Base-by-base conservation (phyloP, 1,140 invertebrate species). In the Nymphalis io region DNA sequence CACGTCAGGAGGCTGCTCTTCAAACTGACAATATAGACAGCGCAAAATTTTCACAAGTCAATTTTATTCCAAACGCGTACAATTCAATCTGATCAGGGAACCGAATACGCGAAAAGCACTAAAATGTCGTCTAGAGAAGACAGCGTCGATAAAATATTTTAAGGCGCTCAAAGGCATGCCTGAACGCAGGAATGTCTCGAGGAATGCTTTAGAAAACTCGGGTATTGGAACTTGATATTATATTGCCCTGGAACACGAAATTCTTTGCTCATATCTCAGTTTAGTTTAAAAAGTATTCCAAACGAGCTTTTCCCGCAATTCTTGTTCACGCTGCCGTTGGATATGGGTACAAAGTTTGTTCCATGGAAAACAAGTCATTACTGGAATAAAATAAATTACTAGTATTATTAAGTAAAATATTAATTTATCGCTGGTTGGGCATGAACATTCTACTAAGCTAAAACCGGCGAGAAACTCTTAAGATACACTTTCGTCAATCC, bases 61-160 rank as follows among this genome's bases (percentile, higher is more conserved):
- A 53, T 63, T 53, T 51, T 38, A 63, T 63, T 68, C 58, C 21
- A 18, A n/a, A 51, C 60, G n/a, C 60, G 60, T 55, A 51, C 67
- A 48, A 48, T 61, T 61, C 59, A 70, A 63, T 63, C 68, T 70
- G 55, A 70, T 70, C 68, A 48, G n/a, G 53, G 68, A 58, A 63
- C 48, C 53, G 53, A 59, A 27, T 44, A 44, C 60, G 46, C 51
- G 51, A 15, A 53, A 55, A 16, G 51, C 51, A 55, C 66, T 42
- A 68, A 59, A 33, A 63, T 46, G 66, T 53, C 66, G 44, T 55
- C 40, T 48, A 20, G 23, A 63, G 66, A 12, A 63, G 51, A 55
- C 51, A 27, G 60, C 68, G 40, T 57, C 66, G 73, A 74, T 74
- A 74, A 74, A 74, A 71, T 74, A 74, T 71, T 63, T 70, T 70